Evolutionary conservation across 2,113 vertebrate genomes (phyloP).

Genomic region (Acrocephalus kingi): DNA sequence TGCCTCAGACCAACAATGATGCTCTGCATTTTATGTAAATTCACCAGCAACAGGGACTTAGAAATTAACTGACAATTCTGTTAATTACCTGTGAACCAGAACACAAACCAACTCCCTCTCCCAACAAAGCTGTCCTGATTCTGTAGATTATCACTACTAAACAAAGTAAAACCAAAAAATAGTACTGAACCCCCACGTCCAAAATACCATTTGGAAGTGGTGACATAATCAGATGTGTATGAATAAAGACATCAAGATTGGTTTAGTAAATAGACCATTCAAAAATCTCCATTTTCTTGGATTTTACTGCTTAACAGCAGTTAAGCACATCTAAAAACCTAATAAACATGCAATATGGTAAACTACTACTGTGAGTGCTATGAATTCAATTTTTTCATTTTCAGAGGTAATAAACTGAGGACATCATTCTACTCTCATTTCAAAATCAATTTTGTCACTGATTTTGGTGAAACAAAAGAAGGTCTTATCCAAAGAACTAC

Average conservation of each 20-base stretch:
- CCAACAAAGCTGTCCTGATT: not conserved
- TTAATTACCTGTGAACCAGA: not conserved
- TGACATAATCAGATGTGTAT: not conserved
- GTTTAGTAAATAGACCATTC: not conserved
- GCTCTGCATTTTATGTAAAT: not conserved
- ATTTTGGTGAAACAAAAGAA: not conserved
- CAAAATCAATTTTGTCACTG: slow-evolving; percentile 18
- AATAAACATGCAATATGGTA: not conserved
- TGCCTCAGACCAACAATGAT: not conserved
- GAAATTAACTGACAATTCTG: not conserved
- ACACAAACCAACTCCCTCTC: not conserved
- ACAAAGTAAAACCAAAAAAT: not conserved
- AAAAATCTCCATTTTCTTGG: not conserved
- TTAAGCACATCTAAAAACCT: not conserved
- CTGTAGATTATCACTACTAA: not conserved
- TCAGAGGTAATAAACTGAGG: not conserved
- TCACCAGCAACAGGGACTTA: not conserved
- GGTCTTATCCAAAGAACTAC: not conserved
- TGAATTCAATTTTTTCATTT: slow-evolving; percentile 1
- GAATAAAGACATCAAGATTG: not conserved
- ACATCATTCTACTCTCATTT: not conserved
- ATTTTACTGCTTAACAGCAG: slow-evolving; percentile 5
- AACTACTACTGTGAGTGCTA: not conserved
- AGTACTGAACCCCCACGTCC: not conserved
- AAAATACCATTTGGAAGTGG: not conserved